Base-by-base conservation (phyloP, 1,140 invertebrate genomes). In the Drosophila suzukii region DNA sequence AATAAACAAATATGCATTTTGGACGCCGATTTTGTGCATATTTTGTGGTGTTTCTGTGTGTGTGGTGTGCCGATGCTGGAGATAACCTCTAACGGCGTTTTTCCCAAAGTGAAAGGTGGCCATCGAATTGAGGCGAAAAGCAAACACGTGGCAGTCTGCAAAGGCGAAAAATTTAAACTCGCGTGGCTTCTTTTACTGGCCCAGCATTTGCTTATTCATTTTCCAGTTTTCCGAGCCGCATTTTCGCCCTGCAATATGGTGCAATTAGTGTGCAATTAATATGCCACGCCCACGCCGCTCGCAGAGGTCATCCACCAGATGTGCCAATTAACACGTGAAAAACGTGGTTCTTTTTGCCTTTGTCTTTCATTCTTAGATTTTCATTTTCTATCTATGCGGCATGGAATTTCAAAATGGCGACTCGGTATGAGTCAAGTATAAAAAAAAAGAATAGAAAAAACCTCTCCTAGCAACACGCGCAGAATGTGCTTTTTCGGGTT, bases 341-440 rank as follows among this genome's bases (percentile, higher is more conserved):
- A 88, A 66, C 79, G 75, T 86, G 75, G 24, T 63, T 70, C 55
- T 47, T 55, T 65, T 65, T 20, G 20, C 20, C 20, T 20, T 65
- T 62, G 27, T 13, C 70, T 78, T 54, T 49, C 7, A 66, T 50
- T 75, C 66, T 51, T 51, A 43, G 5, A 65, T 63, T 78, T 62
- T 65, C 50, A 39, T 76, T 76, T 80, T 67, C 59, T 73, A 2
- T 27, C 36, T 88, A 57, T 61, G 36, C 41, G 66, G 58, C 66
- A 61, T 63, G 72, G 70, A 77, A 74, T 78, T 88, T 83, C 85
- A 88, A 88, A 59, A 90, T 90, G 84, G 84, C 85, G 71, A 32
- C 60, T 27, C 51, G 70, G 56, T 73, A 58, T 81, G 77, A 85
- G 77, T 78, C 58, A 71, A 66, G 49, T 65, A 38, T 41, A 36